These are phyloP conservation scores for Orestias chungarensis DNA, from an alignment of 2,797 vertebrate species.

Conservation along the genomic window DNA sequence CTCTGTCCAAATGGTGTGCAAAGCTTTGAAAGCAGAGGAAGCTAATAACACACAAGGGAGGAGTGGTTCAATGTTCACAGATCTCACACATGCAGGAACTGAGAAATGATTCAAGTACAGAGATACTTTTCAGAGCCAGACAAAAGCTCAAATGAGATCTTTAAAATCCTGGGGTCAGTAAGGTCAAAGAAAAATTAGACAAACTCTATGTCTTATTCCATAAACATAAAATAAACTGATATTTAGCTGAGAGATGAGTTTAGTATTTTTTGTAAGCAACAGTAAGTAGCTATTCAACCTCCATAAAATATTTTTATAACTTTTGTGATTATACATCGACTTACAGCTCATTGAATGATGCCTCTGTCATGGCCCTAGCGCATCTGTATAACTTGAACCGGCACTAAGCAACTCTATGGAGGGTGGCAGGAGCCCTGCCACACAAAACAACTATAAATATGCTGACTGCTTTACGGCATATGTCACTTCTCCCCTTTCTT, in stretches of 20 bases:
- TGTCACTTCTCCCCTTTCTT: no score
- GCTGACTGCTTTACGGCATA: no score
- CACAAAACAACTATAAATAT: no score
- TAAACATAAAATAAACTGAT: conserved; percentile 21
- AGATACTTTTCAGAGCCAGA: conserved; percentile 80
- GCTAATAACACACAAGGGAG: conserved; percentile 1
- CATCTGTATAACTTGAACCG: no score
- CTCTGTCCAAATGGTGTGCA: conserved; percentile 4
- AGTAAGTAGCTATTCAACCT: no score
- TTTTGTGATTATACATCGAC: no score
- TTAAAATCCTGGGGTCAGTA: conserved; percentile 81
- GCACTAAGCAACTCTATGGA: no score
- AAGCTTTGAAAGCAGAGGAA: conserved; percentile 14
- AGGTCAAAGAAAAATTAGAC: conserved; percentile 66
- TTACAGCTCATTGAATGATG: no score
- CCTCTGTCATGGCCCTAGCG: no score
- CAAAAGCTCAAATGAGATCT: conserved; percentile 75
- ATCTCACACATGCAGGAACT: conserved; percentile 28
- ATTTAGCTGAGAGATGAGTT: conserved; percentile 8
- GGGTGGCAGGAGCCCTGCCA: no score
- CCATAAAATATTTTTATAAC: no score
- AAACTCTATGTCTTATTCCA: conserved; percentile 37
- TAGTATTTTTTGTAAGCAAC: no score
- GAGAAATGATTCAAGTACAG: conserved; percentile 74
- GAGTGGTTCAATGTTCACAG: conserved; percentile 29